Conservation (phyloP, 2,888 invertebrate genomes). For the Pelosia muscerda region DNA sequence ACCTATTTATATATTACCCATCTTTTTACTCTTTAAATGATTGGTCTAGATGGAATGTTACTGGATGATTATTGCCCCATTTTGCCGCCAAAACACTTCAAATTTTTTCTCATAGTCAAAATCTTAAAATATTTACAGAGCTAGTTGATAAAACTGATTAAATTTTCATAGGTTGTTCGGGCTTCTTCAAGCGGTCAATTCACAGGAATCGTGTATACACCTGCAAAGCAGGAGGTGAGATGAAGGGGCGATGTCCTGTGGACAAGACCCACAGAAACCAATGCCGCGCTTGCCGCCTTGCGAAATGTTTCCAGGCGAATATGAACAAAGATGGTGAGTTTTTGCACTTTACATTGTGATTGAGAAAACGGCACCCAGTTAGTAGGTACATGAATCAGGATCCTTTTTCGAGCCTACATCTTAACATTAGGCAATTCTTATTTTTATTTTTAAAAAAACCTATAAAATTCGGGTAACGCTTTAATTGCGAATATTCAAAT, state of each 20-base stretch:
- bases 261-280: conserved; percentile 99
- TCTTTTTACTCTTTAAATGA: not conserved
- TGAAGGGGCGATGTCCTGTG: conserved; percentile 97
- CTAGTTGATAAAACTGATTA: not conserved
- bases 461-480: too few species aligned
- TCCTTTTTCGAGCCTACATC: not conserved
- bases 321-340: conserved; percentile 99
- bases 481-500: too few species aligned
- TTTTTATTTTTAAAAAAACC: too few species aligned
- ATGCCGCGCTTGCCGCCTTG: conserved; percentile 97
- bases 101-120: not conserved
- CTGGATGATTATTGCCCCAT: not conserved
- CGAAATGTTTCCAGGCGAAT: conserved; percentile 97
- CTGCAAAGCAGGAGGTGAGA: conserved; percentile 97
- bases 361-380: not conserved
- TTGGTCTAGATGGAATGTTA: not conserved
- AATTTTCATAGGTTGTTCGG: conserved; percentile 92
- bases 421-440: too few species aligned
- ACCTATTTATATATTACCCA: too few species aligned
- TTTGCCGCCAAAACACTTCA: not conserved
- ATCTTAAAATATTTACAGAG: not conserved
- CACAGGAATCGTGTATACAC: conserved; percentile 98
- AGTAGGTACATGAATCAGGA: not conserved
- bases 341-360: not conserved
- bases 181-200: conserved; percentile 98